Base-by-base conservation (phyloP, 2,797 vertebrate species). In the Sebastes minor region DNA sequence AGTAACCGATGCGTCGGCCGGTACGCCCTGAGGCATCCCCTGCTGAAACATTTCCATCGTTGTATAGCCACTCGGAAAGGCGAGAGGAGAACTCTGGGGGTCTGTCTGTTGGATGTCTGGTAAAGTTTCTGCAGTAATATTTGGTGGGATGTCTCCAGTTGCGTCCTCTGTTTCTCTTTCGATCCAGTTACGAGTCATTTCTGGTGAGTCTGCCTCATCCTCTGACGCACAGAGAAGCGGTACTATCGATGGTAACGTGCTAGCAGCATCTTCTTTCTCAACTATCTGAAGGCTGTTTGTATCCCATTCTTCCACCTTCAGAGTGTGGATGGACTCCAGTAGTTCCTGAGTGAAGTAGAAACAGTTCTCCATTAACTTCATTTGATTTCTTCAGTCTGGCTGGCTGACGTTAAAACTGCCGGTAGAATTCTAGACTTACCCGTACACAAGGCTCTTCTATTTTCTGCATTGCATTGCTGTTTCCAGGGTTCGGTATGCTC, bases 31-130 rank as follows among this genome's bases (percentile, higher is more conserved):
- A 33, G 84, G 85, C 63, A 84, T 80, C 30, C 65, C 78, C 88
- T 95, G 95, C 69, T 96, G 95, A 68, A 96, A 96, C 84, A 95
- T 81, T 63, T 96, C 96, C 94, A 98, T 90, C 4, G 96, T 97
- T 27, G 96, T 95, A 20, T 98, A 97, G 53, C 94, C 96, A 4
- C 90, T 85, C 6, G 88, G 4, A 38, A 95, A 82, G 13, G 86
- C 76, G 1, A 73, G 23, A 5, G 87, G 30, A 27, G 76, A 22
- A 4, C 32, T 82, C 3, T 38, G 81, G 13, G 27, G 14, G 12
- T 66, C 53, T 1, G 53, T 64, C 38, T 4, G 60, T 3, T 14
- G 76, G 6, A 5, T 8, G n/a, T 60, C 68, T 9, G 55, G 27
- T 25, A 22, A 4, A 0, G 57, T 64, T 10, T 66, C 67, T 6